phyloP scores from a whole-genome alignment of 2,113 vertebrate species.

The Semnornis frantzii region DNA sequence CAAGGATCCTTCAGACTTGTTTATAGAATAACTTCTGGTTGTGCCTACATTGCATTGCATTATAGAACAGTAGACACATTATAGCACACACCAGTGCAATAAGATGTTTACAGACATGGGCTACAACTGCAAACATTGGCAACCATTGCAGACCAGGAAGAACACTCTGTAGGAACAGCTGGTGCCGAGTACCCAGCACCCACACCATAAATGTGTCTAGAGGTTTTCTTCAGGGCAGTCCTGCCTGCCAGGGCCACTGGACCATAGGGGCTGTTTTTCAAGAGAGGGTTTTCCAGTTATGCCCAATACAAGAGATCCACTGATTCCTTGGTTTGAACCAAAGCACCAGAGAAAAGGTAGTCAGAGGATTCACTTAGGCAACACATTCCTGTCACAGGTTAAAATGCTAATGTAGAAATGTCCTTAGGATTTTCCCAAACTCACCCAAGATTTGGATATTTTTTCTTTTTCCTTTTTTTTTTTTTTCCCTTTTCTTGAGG shows the following conservation, averaged over 20 bases:
- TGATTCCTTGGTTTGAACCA: background rate
- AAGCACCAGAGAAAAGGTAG: background rate
- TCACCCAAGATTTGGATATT: background rate
- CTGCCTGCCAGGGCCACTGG: background rate
- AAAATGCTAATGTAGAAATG: background rate
- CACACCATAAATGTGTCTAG: rapidly evolving
- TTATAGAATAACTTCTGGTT: background rate
- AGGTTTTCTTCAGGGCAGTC: background rate
- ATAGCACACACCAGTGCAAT: background rate
- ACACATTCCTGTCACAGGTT: background rate
- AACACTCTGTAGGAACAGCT: background rate
- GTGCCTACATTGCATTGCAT: background rate
- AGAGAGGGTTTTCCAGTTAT: background rate
- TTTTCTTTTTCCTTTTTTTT: too few species aligned
- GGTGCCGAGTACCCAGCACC: background rate
- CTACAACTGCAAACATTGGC: background rate
- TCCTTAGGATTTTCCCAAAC: background rate
- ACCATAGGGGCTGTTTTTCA: background rate
- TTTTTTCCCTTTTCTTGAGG: background rate
- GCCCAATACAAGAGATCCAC: background rate
- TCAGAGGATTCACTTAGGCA: background rate
- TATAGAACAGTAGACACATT: background rate
- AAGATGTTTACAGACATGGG: background rate
- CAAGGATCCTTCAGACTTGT: background rate
- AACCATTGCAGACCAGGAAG: background rate